These are phyloP conservation scores for Hipparchia sbordonii DNA, from an alignment of 2,888 invertebrate species.

Conservation along the genomic window DNA sequence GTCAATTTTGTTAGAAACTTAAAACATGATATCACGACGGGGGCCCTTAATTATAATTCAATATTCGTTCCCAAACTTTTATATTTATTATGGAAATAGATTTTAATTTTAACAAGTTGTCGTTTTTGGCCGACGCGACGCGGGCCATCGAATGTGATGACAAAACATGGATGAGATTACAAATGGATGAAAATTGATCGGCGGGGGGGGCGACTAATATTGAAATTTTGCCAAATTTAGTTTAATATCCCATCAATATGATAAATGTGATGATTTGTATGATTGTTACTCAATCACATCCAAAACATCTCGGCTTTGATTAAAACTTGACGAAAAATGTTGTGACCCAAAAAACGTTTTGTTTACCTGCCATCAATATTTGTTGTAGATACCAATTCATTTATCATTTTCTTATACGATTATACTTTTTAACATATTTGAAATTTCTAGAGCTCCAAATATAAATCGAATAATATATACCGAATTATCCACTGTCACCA, in stretches of 20 bases:
- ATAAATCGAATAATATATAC: no score
- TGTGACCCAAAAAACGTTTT: not conserved
- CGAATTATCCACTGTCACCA: no score
- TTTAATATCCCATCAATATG: not conserved
- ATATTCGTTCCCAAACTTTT: constrained; percentile 14
- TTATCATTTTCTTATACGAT: no score
- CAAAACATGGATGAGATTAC: constrained; percentile 10
- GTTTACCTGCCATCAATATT: no score
- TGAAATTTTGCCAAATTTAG: constrained; percentile 3
- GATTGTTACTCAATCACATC: constrained; percentile 11
- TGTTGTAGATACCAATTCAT: no score
- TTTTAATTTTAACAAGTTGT: constrained; percentile 7
- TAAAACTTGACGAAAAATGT: not conserved
- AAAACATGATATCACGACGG: constrained; percentile 9
- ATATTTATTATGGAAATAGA: constrained; percentile 21
- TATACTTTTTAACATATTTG: no score
- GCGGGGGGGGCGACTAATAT: constrained; percentile 30
- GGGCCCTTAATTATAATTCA: constrained; percentile 24
- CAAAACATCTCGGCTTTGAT: not conserved
- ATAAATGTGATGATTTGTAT: constrained; percentile 1
- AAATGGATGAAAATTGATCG: constrained; percentile 27
- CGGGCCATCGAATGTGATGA: not conserved
- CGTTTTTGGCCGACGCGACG: not conserved
- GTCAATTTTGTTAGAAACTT: not conserved
- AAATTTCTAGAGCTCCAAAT: no score